A percentile compares a stretch with the other conserved stretches of the same genome.
Conservation (phyloP, 2,888 invertebrate genomes). For the Galeruca laticollis region DNA sequence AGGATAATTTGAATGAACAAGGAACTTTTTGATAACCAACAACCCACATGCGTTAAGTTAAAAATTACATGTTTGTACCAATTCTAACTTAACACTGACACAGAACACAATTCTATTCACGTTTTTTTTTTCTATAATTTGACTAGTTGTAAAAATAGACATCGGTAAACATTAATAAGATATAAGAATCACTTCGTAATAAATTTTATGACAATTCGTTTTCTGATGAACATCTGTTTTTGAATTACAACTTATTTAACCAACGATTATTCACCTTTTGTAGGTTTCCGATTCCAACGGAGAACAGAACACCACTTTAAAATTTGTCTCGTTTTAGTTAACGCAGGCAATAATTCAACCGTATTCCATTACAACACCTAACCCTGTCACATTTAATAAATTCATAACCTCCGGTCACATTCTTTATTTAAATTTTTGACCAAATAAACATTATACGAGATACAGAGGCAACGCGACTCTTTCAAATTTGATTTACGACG, state of each 20-base stretch:
- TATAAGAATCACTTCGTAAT: background rate
- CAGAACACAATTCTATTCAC: too few relatives aligned
- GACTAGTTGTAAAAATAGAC: background rate
- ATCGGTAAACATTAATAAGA: background rate
- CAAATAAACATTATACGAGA: constrained; percentile 20
- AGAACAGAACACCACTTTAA: background rate
- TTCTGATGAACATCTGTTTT: background rate
- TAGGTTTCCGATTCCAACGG: background rate
- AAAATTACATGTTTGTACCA: too few relatives aligned
- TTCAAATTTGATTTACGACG: constrained; percentile 17
- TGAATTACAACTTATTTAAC: background rate
- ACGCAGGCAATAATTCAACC: constrained; percentile 6
- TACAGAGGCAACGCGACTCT: constrained; percentile 1
- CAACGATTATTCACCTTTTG: background rate
- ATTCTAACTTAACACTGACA: too few relatives aligned
- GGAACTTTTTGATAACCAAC: too few relatives aligned
- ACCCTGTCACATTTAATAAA: constrained; percentile 18
- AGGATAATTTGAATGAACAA: too few relatives aligned
- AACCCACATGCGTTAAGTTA: too few relatives aligned
- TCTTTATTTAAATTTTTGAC: constrained; percentile 25
- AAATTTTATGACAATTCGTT: background rate
- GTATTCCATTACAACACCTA: constrained; percentile 18
- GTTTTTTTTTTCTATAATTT: background rate
- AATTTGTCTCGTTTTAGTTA: constrained; percentile 8
- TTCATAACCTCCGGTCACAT: constrained; percentile 26